Conservation (phyloP, 2,888 invertebrate species). For the Tetranychus truncatus region DNA sequence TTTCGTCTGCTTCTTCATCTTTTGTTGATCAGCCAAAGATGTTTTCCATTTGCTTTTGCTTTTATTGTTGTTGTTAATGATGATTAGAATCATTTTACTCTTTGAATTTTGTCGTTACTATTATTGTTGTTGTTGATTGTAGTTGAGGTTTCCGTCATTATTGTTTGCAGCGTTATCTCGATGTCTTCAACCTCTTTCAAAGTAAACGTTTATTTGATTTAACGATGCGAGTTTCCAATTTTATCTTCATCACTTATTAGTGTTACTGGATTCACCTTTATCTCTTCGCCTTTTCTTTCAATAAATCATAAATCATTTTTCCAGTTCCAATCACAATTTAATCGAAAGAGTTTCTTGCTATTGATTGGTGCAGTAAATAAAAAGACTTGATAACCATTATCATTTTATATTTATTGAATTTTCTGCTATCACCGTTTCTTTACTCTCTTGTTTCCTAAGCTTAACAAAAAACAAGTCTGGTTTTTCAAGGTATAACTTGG, state of each 20-base stretch:
- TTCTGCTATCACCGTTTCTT: background rate
- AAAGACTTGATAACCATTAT: background rate
- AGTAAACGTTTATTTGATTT: background rate
- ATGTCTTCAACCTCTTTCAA: background rate
- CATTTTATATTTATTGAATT: background rate
- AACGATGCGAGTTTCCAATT: background rate
- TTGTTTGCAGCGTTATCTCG: background rate
- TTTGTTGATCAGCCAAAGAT: too few relatives aligned
- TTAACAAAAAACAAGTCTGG: background rate
- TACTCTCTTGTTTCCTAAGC: background rate
- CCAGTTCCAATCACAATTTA: background rate
- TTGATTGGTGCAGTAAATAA: background rate
- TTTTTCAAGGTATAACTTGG: background rate
- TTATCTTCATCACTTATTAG: background rate
- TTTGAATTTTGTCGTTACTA: background rate
- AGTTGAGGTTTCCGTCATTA: background rate
- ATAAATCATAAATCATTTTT: background rate
- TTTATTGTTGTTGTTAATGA: too few relatives aligned
- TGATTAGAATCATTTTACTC: too few relatives aligned
- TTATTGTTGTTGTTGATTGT: background rate
- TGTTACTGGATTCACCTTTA: background rate
- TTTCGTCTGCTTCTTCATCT: background rate
- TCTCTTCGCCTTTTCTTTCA: background rate
- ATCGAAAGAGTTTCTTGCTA: background rate
- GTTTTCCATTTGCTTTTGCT: too few relatives aligned